Conservation (phyloP, 2,797 vertebrate species). For the Rhinella marina region DNA sequence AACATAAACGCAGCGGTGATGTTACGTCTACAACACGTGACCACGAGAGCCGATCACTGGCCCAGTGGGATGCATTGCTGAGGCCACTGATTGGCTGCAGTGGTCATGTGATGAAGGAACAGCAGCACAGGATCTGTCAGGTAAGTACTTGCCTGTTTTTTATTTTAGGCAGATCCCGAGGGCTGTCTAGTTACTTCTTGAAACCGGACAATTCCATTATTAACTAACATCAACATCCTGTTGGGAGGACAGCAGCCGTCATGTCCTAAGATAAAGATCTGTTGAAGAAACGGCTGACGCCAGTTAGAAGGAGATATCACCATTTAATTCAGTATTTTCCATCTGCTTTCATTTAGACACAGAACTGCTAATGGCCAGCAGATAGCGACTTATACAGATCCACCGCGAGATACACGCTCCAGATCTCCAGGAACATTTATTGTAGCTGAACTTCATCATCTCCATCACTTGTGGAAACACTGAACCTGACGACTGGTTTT, state of each 20-base stretch:
- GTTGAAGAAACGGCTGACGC: background rate
- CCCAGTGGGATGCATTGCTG: too few relatives aligned
- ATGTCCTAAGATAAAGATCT: background rate
- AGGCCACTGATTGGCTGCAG: too few relatives aligned
- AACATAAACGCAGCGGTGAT: too few relatives aligned
- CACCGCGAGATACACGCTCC: background rate
- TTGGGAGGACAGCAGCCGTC: background rate
- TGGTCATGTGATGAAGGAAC: too few relatives aligned
- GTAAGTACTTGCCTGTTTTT: too few relatives aligned
- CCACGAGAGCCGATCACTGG: too few relatives aligned
- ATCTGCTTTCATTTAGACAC: slow-evolving; percentile 12
- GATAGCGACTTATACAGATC: background rate
- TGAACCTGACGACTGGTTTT: too few relatives aligned
- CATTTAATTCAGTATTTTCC: background rate
- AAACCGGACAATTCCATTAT: background rate
- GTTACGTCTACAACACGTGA: too few relatives aligned
- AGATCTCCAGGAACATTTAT: background rate
- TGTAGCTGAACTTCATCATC: background rate
- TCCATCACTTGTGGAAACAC: too few relatives aligned
- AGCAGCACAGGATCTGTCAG: too few relatives aligned
- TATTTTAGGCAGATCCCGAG: too few relatives aligned
- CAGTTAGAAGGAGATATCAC: background rate
- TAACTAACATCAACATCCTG: background rate
- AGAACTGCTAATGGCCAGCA: background rate
- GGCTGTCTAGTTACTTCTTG: too few relatives aligned